Evolutionary conservation across 1,140 invertebrate species (phyloP).

Genomic region (Mya arenaria): DNA sequence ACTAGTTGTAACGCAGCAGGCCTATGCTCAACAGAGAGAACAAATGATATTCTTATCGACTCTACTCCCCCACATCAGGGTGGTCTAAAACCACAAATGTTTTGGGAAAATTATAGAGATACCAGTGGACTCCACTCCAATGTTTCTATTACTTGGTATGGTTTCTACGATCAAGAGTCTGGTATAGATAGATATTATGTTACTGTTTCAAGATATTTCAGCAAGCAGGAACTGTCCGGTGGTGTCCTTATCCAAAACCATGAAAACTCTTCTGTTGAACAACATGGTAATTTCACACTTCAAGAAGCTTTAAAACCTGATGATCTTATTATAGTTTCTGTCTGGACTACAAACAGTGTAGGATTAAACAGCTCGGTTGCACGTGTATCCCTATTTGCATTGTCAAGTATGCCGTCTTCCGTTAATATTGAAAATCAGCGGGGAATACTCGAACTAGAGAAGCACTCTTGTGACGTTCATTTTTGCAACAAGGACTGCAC

Average conservation of each 20-base stretch:
- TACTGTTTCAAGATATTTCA: slow-evolving; percentile 53
- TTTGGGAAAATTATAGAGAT: slow-evolving; percentile 42
- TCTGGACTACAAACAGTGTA: slow-evolving; percentile 36
- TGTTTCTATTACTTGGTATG: slow-evolving; percentile 54
- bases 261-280: not conserved
- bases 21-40: slow-evolving; percentile 56
- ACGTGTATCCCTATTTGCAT: slow-evolving; percentile 9
- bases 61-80: slow-evolving; percentile 64
- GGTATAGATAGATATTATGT: slow-evolving; percentile 55
- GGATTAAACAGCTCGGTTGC: slow-evolving; percentile 34
- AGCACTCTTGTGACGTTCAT: slow-evolving; percentile 35
- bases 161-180: slow-evolving; percentile 65
- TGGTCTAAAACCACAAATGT: slow-evolving; percentile 55
- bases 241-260: slow-evolving; percentile 2
- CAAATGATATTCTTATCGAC: slow-evolving; percentile 58
- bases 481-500: slow-evolving; percentile 44
- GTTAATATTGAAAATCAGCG: not conserved
- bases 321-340: slow-evolving; percentile 27
- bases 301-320: not conserved
- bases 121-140: not conserved
- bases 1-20: slow-evolving; percentile 67
- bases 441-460: slow-evolving; percentile 28
- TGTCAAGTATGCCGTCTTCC: not conserved
- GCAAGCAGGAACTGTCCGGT: slow-evolving; percentile 53
- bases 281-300: not conserved